Evolutionary conservation across 2,113 vertebrate species (phyloP).

Genomic region (Rhinopithecus roxellana): DNA sequence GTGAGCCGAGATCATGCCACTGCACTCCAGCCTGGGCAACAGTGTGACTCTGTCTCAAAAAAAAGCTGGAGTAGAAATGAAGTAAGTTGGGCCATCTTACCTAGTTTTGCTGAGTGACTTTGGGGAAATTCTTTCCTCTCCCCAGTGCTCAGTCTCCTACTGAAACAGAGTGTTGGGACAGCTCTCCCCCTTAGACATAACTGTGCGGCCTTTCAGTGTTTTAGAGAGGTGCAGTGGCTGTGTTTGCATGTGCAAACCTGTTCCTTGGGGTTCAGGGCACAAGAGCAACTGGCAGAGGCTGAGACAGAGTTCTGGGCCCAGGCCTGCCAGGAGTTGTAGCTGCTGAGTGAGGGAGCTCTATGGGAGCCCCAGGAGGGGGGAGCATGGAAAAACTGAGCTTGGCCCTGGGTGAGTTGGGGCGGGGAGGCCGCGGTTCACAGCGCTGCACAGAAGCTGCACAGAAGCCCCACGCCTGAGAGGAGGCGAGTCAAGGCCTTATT

Average conservation of each 20-base stretch:
- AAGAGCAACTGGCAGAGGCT: neutral
- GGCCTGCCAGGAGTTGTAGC: conserved; percentile 12
- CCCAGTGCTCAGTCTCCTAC: neutral
- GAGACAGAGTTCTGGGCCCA: neutral
- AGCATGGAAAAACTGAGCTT: conserved; percentile 62
- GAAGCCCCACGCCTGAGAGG: conserved; percentile 42
- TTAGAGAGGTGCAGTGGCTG: neutral
- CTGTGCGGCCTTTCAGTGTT: neutral
- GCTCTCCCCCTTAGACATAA: neutral
- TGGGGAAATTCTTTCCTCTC: neutral
- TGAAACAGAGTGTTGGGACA: neutral
- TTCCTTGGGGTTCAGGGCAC: neutral
- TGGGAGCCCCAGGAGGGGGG: neutral
- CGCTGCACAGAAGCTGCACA: conserved; percentile 52
- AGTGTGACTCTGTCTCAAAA: too few species aligned
- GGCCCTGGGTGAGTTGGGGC: neutral
- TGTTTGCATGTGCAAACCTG: neutral
- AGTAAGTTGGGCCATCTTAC: neutral
- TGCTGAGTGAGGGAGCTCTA: neutral
- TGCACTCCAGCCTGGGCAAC: too few species aligned
- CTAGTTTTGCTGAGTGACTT: neutral
- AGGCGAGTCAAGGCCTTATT: conserved; percentile 45
- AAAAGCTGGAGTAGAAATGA: neutral
- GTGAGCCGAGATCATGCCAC: too few species aligned
- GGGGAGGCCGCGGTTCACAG: neutral